phyloP scores from a whole-genome alignment of 2,888 invertebrate species.

The Synergus japonicus region DNA sequence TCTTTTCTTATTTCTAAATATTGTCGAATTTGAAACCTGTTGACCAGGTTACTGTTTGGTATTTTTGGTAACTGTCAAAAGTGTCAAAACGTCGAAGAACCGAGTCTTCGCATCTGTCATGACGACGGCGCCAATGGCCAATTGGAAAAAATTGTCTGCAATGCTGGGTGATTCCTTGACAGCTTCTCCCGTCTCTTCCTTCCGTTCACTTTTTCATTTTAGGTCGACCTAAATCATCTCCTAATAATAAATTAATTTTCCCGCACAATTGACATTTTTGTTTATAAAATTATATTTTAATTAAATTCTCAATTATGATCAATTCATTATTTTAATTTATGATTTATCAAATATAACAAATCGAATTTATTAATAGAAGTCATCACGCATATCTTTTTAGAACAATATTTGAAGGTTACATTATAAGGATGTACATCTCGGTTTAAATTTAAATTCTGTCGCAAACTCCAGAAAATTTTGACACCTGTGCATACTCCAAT shows the following conservation, averaged over 20 bases:
- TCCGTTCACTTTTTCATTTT: slow-evolving; percentile 13
- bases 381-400: no score
- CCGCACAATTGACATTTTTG: neutral
- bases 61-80: slow-evolving; percentile 32
- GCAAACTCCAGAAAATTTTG: neutral
- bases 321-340: no score
- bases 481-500: slow-evolving; percentile 4
- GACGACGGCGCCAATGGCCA: slow-evolving; percentile 23
- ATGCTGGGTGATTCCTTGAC: slow-evolving; percentile 29
- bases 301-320: neutral
- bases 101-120: slow-evolving; percentile 16
- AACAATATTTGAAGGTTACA: no score
- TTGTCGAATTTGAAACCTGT: neutral
- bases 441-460: neutral
- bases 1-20: neutral
- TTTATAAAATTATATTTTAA: neutral
- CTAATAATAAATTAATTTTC: slow-evolving; percentile 2
- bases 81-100: slow-evolving; percentile 17
- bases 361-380: no score
- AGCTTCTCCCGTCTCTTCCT: slow-evolving; percentile 29
- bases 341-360: no score
- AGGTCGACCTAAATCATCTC: neutral
- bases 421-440: neutral
- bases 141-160: slow-evolving; percentile 38
- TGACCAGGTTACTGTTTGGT: neutral